phyloP scores from a whole-genome alignment of 2,888 invertebrate genomes.

The Tromatobia lineatoria region DNA sequence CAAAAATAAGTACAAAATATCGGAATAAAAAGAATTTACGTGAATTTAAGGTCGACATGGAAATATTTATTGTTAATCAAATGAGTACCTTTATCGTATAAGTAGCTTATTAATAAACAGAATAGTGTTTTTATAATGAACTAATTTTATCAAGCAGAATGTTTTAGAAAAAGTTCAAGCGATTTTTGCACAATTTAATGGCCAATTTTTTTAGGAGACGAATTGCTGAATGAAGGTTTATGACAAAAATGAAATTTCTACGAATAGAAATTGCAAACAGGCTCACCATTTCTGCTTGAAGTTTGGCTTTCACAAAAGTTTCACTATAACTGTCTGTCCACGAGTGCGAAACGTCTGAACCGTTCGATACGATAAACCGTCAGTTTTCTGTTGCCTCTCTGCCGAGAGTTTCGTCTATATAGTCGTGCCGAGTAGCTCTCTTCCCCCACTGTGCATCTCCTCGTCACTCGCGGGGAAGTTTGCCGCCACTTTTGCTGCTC shows the following conservation, averaged over 20 bases:
- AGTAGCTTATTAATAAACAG: neutral
- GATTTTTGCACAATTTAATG: neutral
- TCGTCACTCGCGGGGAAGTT: constrained; percentile 44
- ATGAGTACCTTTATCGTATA: neutral
- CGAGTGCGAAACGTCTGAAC: neutral
- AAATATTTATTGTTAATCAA: neutral
- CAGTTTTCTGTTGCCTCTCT: constrained; percentile 36
- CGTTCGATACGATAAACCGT: constrained; percentile 16
- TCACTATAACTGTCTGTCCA: constrained; percentile 32
- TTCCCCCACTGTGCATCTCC: neutral
- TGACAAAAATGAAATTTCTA: neutral
- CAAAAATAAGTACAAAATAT: too few species aligned
- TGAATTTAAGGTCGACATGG: too few species aligned
- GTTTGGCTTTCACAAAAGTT: constrained; percentile 49
- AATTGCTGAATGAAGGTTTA: neutral
- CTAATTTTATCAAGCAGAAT: neutral
- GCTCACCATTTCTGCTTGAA: constrained; percentile 41
- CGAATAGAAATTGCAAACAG: neutral
- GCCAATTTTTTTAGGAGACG: neutral
- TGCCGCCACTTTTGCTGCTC: constrained; percentile 14
- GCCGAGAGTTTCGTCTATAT: constrained; percentile 49
- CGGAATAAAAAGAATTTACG: too few species aligned
- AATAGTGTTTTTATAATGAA: neutral
- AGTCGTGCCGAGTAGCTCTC: constrained; percentile 13
- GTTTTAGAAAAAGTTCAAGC: neutral